Evolutionary conservation across 2,113 vertebrate species (phyloP), one percentile per base, ranked within the genome.

Genomic region (Arizona elegans): DNA sequence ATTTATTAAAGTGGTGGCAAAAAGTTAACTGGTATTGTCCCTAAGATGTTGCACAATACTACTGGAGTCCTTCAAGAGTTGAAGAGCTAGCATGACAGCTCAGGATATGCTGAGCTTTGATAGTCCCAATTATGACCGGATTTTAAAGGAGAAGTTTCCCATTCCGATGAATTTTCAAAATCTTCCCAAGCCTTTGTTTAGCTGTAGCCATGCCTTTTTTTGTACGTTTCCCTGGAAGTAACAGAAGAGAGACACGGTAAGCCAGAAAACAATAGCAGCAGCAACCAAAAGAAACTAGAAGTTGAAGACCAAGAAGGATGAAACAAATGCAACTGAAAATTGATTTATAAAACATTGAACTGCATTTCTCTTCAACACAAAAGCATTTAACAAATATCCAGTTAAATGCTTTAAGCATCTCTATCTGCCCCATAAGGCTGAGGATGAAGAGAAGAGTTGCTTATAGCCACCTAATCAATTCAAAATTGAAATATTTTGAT

Each of bases 171-270:
- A 99, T 99, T 98, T 99, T 99, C 98, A 99, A 97, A 97, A 99
- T 99, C 98, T 99, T 99, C 97, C 99, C 99, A 91, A 99, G 99
- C 98, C 99, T 99, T 98, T 99, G 99, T 98, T 99, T 99, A 97
- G 99, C 99, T 24, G 99, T 99, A 58, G 99, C 99, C 99, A 99
- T 99, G 97, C 99, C 99, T 98, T 99, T 99, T 98, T 99, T 99
- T 98, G 99, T 98, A 97, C 99, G 98, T 98, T 99, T 99, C 85
- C 99, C 99, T 99, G 97, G 26, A 96, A 96, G 90, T 94, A 95
- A 17, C 95, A 94, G n/a, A 94, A 87, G 94, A 85, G 26, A 52
- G 15, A 7, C 6, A 0, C 2, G 8, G 58, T 62, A 86, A 55
- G 56, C 3, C 65, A 65, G 2, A 89, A 47, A 47, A 21, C 33